These are phyloP conservation scores for Scopus umbretta DNA, from an alignment of 2,113 vertebrate genomes.

Conservation along the genomic window DNA sequence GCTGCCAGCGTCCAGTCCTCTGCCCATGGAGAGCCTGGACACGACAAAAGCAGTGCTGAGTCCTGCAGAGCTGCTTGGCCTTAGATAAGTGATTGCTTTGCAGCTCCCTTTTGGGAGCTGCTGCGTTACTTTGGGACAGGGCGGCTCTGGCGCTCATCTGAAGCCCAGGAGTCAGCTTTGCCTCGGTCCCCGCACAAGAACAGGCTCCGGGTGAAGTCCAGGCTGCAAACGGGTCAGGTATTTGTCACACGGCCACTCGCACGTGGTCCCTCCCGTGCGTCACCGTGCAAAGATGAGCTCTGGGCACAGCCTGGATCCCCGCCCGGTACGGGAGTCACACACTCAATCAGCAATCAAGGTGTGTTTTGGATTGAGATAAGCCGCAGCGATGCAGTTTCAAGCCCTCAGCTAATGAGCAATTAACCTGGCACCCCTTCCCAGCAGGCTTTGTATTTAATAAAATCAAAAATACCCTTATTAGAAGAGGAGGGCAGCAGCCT, in stretches of 20 bases:
- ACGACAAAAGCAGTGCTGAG: accelerated
- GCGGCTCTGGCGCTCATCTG: neutral
- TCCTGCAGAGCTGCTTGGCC: neutral
- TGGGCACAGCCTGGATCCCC: neutral
- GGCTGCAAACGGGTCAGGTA: accelerated
- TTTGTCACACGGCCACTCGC: neutral
- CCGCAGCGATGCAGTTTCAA: neutral
- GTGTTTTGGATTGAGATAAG: neutral
- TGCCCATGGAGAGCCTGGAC: accelerated
- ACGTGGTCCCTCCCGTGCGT: accelerated
- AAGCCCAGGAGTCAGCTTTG: neutral
- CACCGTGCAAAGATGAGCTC: neutral
- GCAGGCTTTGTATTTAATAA: neutral
- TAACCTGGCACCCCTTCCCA: neutral
- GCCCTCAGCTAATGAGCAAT: neutral
- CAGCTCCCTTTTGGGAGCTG: neutral
- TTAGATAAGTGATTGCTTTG: neutral
- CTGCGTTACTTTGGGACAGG: accelerated
- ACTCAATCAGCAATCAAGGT: neutral
- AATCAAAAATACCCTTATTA: neutral
- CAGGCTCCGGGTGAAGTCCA: neutral
- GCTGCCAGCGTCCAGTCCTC: neutral
- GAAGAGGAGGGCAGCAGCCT: neutral
- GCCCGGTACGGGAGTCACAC: neutral
- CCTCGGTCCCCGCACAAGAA: accelerated